A percentile compares a stretch with the other conserved stretches of the same genome.
These are phyloP conservation scores for Gymnogyps californianus DNA, from an alignment of 2,113 vertebrate genomes.

Conservation along the genomic window DNA sequence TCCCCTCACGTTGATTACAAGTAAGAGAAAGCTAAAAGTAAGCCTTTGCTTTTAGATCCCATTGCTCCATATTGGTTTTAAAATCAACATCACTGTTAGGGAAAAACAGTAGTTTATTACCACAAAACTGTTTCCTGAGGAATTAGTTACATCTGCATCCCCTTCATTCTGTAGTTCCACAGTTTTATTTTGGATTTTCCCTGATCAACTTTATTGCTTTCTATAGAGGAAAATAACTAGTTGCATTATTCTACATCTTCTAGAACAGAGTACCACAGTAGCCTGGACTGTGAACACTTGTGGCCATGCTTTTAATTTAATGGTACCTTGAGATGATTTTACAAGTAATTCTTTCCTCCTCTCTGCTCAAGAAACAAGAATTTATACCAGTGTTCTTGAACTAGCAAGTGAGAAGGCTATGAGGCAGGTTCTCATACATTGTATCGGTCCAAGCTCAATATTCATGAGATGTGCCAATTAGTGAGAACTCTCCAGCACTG, in stretches of 20 bases:
- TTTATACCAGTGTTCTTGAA: not conserved
- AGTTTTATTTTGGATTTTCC: not conserved
- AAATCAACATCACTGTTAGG: not conserved
- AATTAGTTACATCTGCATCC: not conserved
- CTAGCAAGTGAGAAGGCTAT: not conserved
- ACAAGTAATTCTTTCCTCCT: not conserved
- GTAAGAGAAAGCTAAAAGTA: not conserved
- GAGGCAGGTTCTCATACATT: not conserved
- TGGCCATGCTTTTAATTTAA: not conserved
- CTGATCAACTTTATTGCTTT: not conserved
- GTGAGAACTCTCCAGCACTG: not conserved
- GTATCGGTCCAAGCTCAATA: not conserved
- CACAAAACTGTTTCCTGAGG: not conserved
- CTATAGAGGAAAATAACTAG: not conserved
- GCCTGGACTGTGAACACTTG: not conserved
- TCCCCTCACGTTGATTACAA: not conserved
- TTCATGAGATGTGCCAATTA: not conserved
- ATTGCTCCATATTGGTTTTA: not conserved
- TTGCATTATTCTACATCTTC: not conserved
- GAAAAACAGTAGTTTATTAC: not conserved
- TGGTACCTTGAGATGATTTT: not conserved
- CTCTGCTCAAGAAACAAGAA: not conserved
- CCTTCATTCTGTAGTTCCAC: not conserved
- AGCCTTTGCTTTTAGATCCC: not conserved
- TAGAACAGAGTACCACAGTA: not conserved